phyloP scores from a whole-genome alignment of 2,888 invertebrate genomes.

The Pedicia rivosa region DNA sequence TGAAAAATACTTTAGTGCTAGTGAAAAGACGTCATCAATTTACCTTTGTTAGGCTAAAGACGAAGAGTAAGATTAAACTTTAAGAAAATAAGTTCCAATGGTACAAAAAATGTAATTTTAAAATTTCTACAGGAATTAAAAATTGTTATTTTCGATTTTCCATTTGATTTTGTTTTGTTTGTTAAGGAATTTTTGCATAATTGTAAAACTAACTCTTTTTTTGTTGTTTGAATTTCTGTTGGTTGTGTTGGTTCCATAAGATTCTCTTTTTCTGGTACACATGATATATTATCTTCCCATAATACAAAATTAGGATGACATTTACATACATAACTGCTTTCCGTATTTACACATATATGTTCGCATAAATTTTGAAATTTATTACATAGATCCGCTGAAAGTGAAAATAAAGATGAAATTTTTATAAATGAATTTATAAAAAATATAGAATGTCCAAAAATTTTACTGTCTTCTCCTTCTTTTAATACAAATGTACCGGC shows the following conservation, averaged over 20 bases:
- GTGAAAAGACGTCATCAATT: too few species aligned
- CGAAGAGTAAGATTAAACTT: too few species aligned
- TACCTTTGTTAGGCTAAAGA: too few species aligned
- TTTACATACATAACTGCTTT: conserved; percentile 36
- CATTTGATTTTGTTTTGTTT: too few species aligned
- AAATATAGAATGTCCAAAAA: background rate
- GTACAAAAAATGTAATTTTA: too few species aligned
- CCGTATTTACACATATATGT: conserved; percentile 39
- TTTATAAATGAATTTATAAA: background rate
- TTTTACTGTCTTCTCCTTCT: background rate
- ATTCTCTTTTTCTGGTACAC: conserved; percentile 13
- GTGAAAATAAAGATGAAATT: background rate
- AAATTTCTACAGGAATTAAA: too few species aligned
- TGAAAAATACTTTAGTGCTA: too few species aligned
- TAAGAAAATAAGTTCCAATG: too few species aligned
- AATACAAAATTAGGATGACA: conserved; percentile 33
- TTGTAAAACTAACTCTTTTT: background rate
- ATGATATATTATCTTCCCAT: conserved; percentile 35
- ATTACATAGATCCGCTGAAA: conserved; percentile 1
- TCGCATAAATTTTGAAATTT: conserved; percentile 32
- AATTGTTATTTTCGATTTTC: too few species aligned
- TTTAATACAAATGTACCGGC: background rate
- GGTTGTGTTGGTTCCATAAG: background rate
- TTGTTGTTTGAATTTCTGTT: too few species aligned
- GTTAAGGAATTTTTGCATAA: too few species aligned